Base-by-base conservation (phyloP, 1,140 invertebrate genomes). In the Drosophila arawakana region DNA sequence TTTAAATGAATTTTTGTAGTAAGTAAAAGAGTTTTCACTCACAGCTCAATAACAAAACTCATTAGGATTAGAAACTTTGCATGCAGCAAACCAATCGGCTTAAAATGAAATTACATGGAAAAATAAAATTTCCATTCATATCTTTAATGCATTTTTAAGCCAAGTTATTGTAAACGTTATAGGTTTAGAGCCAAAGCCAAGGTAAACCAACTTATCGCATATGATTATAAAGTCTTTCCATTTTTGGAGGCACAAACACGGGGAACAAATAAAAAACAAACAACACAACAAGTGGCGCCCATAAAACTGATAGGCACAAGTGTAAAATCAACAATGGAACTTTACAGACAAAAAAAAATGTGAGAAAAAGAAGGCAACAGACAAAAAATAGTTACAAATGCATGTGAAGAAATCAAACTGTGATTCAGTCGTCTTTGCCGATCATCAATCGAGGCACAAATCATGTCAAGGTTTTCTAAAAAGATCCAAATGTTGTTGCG, bases 391-490 rank as follows among this genome's bases (percentile, higher is more conserved):
- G 35, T 6, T 52, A 35, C n/a, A 65, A 65, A 54, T 61, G 46
- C 43, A 65, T 69, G 10, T 55, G 50, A 37, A 41, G 66, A 74
- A 74, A 74, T 57, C 35, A 61, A 57, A 55, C n/a, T 49, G 35
- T 35, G 41, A 30, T 21, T 37, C 25, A 21, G 37, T 7, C 25
- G 11, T 47, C 39, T 55, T 60, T 61, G 44, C 49, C 43, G 43
- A 60, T 54, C 63, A 73, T 50, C 46, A 60, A 52, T 49, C 39
- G 43, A 35, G 15, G 25, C 67, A 43, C 13, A 46, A 72, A 57
- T 72, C 52, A 72, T 72, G 73, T 76, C 73, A 76, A 72, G 73
- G 73, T 61, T 76, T 66, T 13, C n/a, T 10, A 43, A n/a, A 68
- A 34, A 54, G 43, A 71, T 49, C 34, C 2, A 25, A 37, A 44